phyloP scores from a whole-genome alignment of 2,113 vertebrate genomes.

The Hyaena hyaena region DNA sequence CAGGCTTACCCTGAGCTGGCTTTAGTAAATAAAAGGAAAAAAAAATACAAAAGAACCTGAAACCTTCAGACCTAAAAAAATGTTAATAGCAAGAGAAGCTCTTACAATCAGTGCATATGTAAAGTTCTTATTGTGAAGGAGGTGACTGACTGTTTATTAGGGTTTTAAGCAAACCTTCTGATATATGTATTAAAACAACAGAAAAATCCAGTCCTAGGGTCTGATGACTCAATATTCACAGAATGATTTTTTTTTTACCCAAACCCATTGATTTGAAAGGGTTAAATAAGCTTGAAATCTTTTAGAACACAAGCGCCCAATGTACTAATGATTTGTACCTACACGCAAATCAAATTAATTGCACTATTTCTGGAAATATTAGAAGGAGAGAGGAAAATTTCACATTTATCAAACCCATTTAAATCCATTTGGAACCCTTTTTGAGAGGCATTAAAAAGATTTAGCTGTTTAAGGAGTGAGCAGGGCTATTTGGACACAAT shows the following conservation, averaged over 20 bases:
- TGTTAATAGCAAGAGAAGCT: conserved; percentile 1
- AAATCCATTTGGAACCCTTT: conserved; percentile 82
- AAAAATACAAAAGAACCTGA: conserved; percentile 54
- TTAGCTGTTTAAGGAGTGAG: conserved; percentile 82
- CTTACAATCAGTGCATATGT: accelerated
- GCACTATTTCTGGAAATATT: conserved; percentile 85
- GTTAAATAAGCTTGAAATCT: conserved; percentile 77
- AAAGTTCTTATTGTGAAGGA: conserved; percentile 56
- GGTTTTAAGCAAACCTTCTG: conserved; percentile 47
- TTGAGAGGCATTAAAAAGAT: conserved; percentile 83
- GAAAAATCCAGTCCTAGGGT: background rate
- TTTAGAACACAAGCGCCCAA: conserved; percentile 76
- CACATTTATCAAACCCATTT: conserved; percentile 83
- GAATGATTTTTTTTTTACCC: background rate
- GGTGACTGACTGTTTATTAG: conserved; percentile 36
- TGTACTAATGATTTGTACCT: conserved; percentile 83
- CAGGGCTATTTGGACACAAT: conserved; percentile 83
- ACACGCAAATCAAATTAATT: conserved; percentile 85
- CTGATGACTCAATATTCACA: background rate
- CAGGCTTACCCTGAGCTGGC: background rate
- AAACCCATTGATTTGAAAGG: conserved; percentile 54
- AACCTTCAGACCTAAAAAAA: conserved; percentile 50
- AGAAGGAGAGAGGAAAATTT: conserved; percentile 79
- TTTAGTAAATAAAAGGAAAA: background rate
- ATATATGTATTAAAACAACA: background rate